Base-by-base conservation (phyloP, 1,140 invertebrate species). In the Augochlora pura region DNA sequence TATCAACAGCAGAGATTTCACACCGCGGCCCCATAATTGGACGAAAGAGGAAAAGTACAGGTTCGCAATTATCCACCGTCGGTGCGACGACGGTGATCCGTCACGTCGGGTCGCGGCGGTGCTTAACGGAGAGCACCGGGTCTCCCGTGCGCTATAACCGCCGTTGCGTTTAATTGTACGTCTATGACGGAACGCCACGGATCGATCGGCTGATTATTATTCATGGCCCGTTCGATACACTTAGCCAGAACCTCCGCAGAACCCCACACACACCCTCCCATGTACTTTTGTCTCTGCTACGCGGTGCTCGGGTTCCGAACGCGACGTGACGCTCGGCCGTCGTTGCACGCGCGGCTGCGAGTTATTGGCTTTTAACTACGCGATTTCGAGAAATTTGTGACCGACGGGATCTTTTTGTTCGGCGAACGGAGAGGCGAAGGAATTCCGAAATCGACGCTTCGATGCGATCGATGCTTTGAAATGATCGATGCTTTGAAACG, bases 131-230 rank as follows among this genome's bases (percentile, higher is more conserved):
- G 32, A n/a, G n/a, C n/a, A n/a, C 42, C 12, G 42, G 42, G 0
- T 46, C 2, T 12, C 8, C 9, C 42, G 9, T 46, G 0, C 8
- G 9, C 9, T 12, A 46, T n/a, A n/a, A n/a, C 12, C 14, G 59
- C 6, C 52, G 18, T 18, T 32, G 16, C 42, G 60, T 71, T 64
- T 54, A 71, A 77, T 71, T 77, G 46, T 71, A 71, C 74, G 16
- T 71, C 70, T 72, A 77, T 32, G 54, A 69, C 54, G 14, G 39
- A 66, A 66, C 7, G n/a, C 64, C 16, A 10, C 27, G 38, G 27
- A 57, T 77, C 59, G 76, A 77, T 77, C 68, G 60, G 21, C 8
- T 64, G 68, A 72, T 77, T 64, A 77, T 77, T 71, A 71, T 71
- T 62, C 68, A 49, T 21, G 46, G 18, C 23, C 38, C 38, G 70